Evolutionary conservation across 2,113 vertebrate genomes (phyloP), one percentile per base, ranked within the genome.

Genomic region (Stegastes partitus): DNA sequence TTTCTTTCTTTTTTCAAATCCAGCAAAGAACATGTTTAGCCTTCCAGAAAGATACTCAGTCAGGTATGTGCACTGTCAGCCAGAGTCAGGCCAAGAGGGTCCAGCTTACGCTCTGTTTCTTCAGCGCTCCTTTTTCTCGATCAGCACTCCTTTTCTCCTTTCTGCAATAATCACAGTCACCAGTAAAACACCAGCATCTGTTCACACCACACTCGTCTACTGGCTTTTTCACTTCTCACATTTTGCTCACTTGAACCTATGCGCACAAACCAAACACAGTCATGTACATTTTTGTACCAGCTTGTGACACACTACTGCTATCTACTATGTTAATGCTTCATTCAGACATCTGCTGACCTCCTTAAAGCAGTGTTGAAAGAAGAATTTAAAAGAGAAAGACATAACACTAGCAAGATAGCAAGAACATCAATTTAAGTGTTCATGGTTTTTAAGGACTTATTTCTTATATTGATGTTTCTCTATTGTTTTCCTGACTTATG

Each of bases 61-160:
- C 34, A 87, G 85, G 84, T 88, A 86, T 86, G 84, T 87, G 80
- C 67, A 10, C 63, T 77, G 59, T 81, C 68, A 77, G 77, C 77
- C 62, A 53, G n/a, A 74, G 50, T 26, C 25, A 68, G 56, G 42
- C 22, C 55, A 56, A 64, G 19, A 61, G n/a, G 31, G 39, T 59
- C 31, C 62, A 63, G 54, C 53, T 53, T 74, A 57, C 28, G 70
- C 21, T 37, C 49, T 80, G 50, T 65, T 73, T 45, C 58, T 77
- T 3, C 34, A 53, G 15, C 53, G 8, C 6, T 65, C 16, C 26
- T 79, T 49, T 42, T 65, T 71, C 31, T 18, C 11, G 28, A 63
- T 49, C 21, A n/a, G 10, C 45, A 50, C 53, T 68, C 42, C 18
- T 64, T 49, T 57, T 23, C 16, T 64, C 23, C 57, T 62, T 37